Evolutionary conservation across 2,888 invertebrate genomes (phyloP), one percentile per base, ranked within the genome.

Genomic region (Xestobium rufovillosum): DNA sequence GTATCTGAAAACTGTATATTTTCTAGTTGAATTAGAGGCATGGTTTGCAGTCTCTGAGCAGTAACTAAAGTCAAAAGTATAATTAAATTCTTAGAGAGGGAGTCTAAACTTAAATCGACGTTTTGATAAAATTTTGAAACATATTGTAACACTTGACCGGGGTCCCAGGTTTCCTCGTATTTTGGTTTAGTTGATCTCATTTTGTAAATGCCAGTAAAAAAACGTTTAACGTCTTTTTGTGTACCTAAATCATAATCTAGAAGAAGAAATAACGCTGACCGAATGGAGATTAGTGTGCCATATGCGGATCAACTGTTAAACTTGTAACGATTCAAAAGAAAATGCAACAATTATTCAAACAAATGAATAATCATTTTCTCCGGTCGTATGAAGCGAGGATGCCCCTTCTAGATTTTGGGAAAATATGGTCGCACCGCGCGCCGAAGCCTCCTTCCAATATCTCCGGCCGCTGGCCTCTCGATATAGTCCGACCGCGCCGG

Each of bases 31-130:
- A 47, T 47, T 6, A 27, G 6, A 4, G 42, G 37, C 14, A 44
- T 36, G 1, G 46, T 48, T 23, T n/a, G n/a, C n/a, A n/a, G n/a
- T 48, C 46, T 32, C 26, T 46, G 46, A 2, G 41, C 45, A 9
- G 47, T 43, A 9, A 33, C 11, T 2, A 45, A 23, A 11, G 43
- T 42, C 4, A 44, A 29, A 15, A 47, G 28, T 3, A 43, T 48
- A 3, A 47, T 11, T 8, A 36, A 19, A 26, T 47, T 48, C 28
- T 42, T 43, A 1, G 38, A 31, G 6, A 34, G 32, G 4, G 42
- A 13, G 14, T 13, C 8, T 4, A 48, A 14, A n/a, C 13, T 15
- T 14, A 39, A 34, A 38, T 42, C 44, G n/a, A n/a, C n/a, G n/a
- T n/a, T n/a, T 6, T 44, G 47, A 23, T 35, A 39, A 30, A 12